Evolutionary conservation across 2,888 invertebrate genomes (phyloP).

Genomic region (Helleia helle): DNA sequence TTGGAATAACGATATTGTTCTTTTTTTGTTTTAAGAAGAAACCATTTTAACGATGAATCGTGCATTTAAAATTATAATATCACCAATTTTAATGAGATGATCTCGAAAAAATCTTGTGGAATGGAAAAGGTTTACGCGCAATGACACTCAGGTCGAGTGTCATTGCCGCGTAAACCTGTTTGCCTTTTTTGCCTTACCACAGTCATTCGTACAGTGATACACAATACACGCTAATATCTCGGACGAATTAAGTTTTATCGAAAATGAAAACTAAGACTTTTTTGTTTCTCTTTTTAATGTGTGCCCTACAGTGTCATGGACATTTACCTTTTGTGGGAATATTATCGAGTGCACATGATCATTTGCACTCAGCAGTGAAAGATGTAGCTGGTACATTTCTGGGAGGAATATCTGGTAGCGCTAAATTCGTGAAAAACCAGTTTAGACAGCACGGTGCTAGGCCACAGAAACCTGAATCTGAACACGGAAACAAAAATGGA

Average conservation of each 20-base stretch:
- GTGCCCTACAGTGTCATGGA: neutral
- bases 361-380: neutral
- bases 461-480: slow-evolving; percentile 5
- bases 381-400: neutral
- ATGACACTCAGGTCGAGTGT: neutral
- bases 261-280: slow-evolving; percentile 1
- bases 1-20: too few species aligned
- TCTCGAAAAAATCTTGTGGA: neutral
- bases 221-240: neutral
- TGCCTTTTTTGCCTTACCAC: neutral
- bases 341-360: neutral
- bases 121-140: slow-evolving; percentile 2
- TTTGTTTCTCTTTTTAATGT: neutral
- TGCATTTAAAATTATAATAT: too few species aligned
- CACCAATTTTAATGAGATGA: neutral
- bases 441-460: neutral
- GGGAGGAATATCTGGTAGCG: neutral
- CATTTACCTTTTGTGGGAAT: neutral
- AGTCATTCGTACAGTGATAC: neutral
- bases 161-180: slow-evolving; percentile 4
- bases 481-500: neutral
- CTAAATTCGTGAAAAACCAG: neutral
- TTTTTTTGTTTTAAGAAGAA: too few species aligned
- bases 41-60: too few species aligned
- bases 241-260: neutral